Evolutionary conservation across 2,888 invertebrate genomes (phyloP).

Genomic region (Prostheceraeus crozeri): DNA sequence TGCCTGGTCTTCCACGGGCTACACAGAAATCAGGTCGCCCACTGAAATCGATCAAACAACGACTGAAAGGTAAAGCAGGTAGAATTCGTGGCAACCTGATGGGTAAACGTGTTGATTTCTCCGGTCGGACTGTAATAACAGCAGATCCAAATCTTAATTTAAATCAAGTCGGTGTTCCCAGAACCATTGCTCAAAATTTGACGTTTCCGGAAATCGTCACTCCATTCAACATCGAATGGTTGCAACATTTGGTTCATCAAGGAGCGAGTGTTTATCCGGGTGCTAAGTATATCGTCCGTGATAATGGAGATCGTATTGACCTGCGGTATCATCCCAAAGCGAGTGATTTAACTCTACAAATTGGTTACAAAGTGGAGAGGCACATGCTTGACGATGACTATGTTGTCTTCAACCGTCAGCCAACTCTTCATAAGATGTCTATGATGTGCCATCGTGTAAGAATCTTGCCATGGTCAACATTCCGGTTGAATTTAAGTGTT

Average conservation of each 20-base stretch:
- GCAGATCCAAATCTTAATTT: constrained; percentile 67
- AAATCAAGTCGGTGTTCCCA: constrained; percentile 91
- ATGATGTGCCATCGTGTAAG: constrained; percentile 92
- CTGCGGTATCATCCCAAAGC: constrained; percentile 94
- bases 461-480: constrained; percentile 98
- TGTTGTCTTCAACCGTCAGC: constrained; percentile 98
- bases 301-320: constrained; percentile 97
- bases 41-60: constrained; percentile 88
- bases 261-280: constrained; percentile 98
- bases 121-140: constrained; percentile 82
- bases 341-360: constrained; percentile 87
- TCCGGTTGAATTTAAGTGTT: constrained; percentile 93
- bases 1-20: constrained; percentile 90
- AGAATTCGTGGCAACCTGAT: constrained; percentile 96
- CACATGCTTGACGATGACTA: constrained; percentile 95
- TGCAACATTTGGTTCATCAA: constrained; percentile 83
- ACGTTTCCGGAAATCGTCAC: constrained; percentile 99
- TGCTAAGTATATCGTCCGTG: constrained; percentile 95
- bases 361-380: constrained; percentile 86
- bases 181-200: constrained; percentile 94
- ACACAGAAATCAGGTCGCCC: constrained; percentile 99
- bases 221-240: constrained; percentile 93
- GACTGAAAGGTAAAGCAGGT: constrained; percentile 93
- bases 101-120: constrained; percentile 99
- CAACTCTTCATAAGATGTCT: constrained; percentile 99